These are phyloP conservation scores for Tineola bisselliella DNA, from an alignment of 2,888 invertebrate species.

Conservation along the genomic window DNA sequence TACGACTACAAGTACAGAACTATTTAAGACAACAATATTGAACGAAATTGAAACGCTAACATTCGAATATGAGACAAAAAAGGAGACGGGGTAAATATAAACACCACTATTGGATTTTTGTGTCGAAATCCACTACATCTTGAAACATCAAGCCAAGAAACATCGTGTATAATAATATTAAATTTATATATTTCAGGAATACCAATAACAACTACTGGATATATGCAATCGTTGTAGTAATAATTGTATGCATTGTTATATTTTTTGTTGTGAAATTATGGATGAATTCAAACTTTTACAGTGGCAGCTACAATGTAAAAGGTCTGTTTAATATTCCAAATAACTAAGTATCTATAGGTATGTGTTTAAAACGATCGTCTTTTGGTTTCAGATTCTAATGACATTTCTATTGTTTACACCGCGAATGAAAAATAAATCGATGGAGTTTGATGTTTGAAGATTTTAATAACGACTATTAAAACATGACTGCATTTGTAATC, in stretches of 20 bases:
- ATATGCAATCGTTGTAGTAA: neutral
- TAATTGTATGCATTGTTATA: neutral
- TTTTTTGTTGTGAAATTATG: neutral
- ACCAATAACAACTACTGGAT: constrained; percentile 21
- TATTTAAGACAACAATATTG: too few species aligned
- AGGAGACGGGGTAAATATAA: too few species aligned
- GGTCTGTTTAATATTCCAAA: constrained; percentile 19
- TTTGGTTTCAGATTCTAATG: neutral
- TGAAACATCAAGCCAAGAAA: too few species aligned
- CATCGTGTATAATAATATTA: too few species aligned
- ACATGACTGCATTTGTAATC: too few species aligned
- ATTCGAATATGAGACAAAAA: too few species aligned
- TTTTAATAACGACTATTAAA: too few species aligned
- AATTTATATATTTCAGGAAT: neutral
- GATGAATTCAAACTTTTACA: constrained; percentile 18
- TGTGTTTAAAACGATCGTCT: neutral
- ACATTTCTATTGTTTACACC: neutral
- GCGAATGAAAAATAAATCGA: neutral
- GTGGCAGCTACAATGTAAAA: constrained; percentile 22
- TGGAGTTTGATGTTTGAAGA: too few species aligned
- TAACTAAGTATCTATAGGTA: too few species aligned
- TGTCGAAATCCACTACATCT: too few species aligned
- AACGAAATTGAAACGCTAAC: too few species aligned
- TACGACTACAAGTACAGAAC: neutral
- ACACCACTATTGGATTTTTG: too few species aligned